These are phyloP conservation scores for Brachyistius frenatus DNA, from an alignment of 2,113 vertebrate species.

Conservation along the genomic window DNA sequence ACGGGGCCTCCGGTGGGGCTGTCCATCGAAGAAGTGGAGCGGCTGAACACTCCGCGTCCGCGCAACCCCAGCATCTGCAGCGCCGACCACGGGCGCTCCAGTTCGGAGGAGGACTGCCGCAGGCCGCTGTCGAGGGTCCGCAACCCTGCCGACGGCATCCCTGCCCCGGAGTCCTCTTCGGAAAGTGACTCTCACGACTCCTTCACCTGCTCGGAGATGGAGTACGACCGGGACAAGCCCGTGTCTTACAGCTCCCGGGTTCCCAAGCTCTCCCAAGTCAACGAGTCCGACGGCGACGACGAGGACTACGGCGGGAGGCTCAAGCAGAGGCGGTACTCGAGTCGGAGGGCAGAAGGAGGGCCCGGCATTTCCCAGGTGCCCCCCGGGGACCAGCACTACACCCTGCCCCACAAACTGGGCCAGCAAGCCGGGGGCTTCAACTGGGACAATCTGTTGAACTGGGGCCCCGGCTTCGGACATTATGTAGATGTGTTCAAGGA, in stretches of 20 bases:
- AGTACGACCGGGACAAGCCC: slow-evolving; percentile 95
- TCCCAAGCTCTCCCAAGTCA: slow-evolving; percentile 97
- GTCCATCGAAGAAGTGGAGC: slow-evolving; percentile 97
- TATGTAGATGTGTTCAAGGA: slow-evolving; percentile 99
- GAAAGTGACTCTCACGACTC: slow-evolving; percentile 99
- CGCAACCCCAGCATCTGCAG: slow-evolving; percentile 98
- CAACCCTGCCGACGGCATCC: slow-evolving; percentile 95
- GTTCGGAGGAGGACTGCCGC: slow-evolving; percentile 94
- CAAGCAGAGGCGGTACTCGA: slow-evolving; percentile 92
- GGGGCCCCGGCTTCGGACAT: slow-evolving; percentile 97
- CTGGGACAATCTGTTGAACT: slow-evolving; percentile 99
- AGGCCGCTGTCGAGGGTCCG: slow-evolving; percentile 93
- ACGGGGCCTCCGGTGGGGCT: slow-evolving; percentile 93
- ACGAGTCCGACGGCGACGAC: slow-evolving; percentile 97
- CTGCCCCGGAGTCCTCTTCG: slow-evolving; percentile 94
- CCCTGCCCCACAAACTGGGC: slow-evolving; percentile 89
- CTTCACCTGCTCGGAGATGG: slow-evolving; percentile 99
- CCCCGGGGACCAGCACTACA: slow-evolving; percentile 82
- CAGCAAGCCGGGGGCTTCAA: slow-evolving; percentile 91
- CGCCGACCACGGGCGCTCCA: slow-evolving; percentile 95
- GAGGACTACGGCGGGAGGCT: slow-evolving; percentile 92
- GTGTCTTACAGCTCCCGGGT: slow-evolving; percentile 90
- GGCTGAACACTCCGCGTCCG: slow-evolving; percentile 96
- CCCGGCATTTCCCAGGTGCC: slow-evolving; percentile 82
- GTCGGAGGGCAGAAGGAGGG: slow-evolving; percentile 91